These are phyloP conservation scores for Anoplophora glabripennis DNA, from an alignment of 1,140 invertebrate genomes.

Conservation along the genomic window DNA sequence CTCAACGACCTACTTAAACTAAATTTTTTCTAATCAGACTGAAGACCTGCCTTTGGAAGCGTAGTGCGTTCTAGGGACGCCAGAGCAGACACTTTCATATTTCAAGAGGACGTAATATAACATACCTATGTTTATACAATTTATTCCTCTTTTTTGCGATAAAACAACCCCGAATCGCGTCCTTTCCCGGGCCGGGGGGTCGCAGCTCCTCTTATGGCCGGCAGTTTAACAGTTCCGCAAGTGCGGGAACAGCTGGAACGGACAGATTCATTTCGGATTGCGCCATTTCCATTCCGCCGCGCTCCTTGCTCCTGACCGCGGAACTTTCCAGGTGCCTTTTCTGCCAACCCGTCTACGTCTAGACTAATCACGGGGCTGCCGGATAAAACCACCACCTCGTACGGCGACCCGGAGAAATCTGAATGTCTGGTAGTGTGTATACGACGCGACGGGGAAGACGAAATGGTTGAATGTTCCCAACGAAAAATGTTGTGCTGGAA, in stretches of 20 bases:
- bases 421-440: not conserved
- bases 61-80: no score
- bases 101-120: no score
- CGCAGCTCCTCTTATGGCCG: not conserved
- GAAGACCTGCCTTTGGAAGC: no score
- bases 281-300: constrained; percentile 44
- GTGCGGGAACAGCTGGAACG: constrained; percentile 45
- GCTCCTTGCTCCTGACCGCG: constrained; percentile 44
- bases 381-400: not conserved
- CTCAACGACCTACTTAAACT: no score
- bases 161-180: no score
- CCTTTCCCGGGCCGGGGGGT: not conserved
- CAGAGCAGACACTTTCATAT: no score
- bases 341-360: not conserved
- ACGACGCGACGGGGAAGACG: no score
- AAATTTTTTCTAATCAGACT: no score
- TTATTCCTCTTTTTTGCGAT: no score
- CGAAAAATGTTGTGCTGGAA: no score
- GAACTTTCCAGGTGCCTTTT: constrained; percentile 21
- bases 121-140: no score
- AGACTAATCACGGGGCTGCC: not conserved
- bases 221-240: constrained; percentile 47
- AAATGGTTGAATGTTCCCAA: no score
- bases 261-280: constrained; percentile 50
- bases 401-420: not conserved